These are phyloP conservation scores for Latrodectus geometricus DNA, from an alignment of 1,140 invertebrate genomes.

Conservation along the genomic window DNA sequence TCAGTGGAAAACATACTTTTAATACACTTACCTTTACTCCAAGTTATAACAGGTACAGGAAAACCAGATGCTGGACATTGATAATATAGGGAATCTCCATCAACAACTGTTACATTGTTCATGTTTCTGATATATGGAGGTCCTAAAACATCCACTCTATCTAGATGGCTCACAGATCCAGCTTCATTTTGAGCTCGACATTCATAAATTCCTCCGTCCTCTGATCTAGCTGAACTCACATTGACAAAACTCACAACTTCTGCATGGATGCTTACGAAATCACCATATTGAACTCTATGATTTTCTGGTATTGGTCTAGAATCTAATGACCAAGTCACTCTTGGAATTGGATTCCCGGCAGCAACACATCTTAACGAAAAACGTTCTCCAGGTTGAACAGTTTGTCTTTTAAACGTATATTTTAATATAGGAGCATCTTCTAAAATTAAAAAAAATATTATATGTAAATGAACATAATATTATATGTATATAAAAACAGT, in stretches of 20 bases:
- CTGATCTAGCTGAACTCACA: constrained; percentile 79
- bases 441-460: constrained; percentile 46
- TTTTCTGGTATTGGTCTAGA: constrained; percentile 67
- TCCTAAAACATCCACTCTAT: constrained; percentile 91
- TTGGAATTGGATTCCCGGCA: constrained; percentile 77
- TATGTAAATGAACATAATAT: no score
- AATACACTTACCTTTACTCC: constrained; percentile 80
- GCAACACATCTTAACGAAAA: constrained; percentile 52
- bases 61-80: constrained; percentile 95
- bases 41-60: constrained; percentile 91
- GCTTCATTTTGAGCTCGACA: constrained; percentile 73
- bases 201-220: constrained; percentile 69
- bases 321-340: constrained; percentile 93
- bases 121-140: constrained; percentile 87
- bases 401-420: constrained; percentile 80
- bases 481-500: no score
- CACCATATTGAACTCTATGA: constrained; percentile 60
- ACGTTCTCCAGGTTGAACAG: constrained; percentile 36
- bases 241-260: constrained; percentile 90
- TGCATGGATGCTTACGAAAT: constrained; percentile 66
- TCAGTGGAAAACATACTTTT: no score
- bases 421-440: constrained; percentile 79
- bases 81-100: constrained; percentile 87
- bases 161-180: constrained; percentile 85
- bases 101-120: constrained; percentile 93